Percentiles rank a stretch among this genome's conserved stretches.
Conservation (phyloP, 2,113 vertebrate genomes). For the Rostratula benghalensis region DNA sequence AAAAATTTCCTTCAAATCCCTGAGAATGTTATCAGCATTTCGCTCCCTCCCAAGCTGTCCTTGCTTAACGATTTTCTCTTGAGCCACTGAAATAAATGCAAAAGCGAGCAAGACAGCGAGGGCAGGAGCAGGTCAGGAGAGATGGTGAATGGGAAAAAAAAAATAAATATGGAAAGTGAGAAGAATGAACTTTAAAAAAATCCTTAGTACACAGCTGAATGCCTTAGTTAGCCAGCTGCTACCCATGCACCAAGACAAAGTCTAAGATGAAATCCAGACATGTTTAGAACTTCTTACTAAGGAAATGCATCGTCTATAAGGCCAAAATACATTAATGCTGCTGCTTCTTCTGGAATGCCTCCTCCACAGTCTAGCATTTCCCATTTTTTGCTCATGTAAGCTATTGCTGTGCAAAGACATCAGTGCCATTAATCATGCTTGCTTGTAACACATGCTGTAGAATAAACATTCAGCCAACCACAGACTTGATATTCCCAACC, state of each 20-base stretch:
- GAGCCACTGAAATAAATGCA: constrained; percentile 64
- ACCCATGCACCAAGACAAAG: neutral
- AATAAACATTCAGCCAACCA: neutral
- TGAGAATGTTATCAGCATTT: constrained; percentile 78
- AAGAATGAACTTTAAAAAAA: neutral
- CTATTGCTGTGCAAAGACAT: neutral
- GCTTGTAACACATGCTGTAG: neutral
- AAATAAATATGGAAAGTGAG: neutral
- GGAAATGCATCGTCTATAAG: neutral
- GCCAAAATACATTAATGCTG: neutral
- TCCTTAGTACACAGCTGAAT: neutral
- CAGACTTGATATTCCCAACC: neutral
- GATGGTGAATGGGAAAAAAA: neutral
- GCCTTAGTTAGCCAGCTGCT: neutral
- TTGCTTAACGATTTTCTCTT: constrained; percentile 73
- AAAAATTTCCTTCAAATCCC: constrained; percentile 83
- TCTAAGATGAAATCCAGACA: neutral
- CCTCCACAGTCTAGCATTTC: neutral
- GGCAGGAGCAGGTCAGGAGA: neutral
- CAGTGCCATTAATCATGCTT: neutral
- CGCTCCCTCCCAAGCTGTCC: constrained; percentile 74
- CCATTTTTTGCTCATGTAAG: neutral
- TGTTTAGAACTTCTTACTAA: neutral
- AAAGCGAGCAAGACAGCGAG: constrained; percentile 43
- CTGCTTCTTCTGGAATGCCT: neutral